phyloP scores from a whole-genome alignment of 2,113 vertebrate genomes.

The Leucoraja erinaceus region DNA sequence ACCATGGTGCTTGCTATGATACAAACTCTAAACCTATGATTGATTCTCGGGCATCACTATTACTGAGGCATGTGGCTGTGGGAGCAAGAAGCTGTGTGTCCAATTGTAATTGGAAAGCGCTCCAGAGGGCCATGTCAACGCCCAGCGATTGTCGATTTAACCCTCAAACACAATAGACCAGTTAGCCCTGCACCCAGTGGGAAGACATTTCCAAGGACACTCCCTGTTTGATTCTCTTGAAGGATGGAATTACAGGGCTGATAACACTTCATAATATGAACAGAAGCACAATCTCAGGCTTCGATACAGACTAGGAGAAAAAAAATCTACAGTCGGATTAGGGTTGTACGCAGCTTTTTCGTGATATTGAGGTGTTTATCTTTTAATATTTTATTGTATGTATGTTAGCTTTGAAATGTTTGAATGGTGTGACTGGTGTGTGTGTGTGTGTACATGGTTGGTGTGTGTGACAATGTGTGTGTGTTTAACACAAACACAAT shows the following conservation, averaged over 20 bases:
- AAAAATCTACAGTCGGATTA: neutral
- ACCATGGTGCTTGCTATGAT: neutral
- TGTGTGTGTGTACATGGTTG: too few species aligned
- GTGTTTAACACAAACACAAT: too few species aligned
- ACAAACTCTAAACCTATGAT: neutral
- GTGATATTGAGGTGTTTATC: too few species aligned
- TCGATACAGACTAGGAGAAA: neutral
- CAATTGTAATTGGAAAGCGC: slow-evolving; percentile 16
- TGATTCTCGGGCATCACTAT: neutral
- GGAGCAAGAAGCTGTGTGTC: neutral
- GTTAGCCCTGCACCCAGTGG: neutral
- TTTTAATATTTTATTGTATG: too few species aligned
- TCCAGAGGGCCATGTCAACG: neutral
- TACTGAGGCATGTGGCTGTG: neutral
- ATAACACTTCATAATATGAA: slow-evolving; percentile 4
- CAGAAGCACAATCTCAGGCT: neutral
- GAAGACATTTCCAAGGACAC: neutral
- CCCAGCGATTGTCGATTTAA: too few species aligned
- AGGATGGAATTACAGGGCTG: neutral
- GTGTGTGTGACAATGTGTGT: too few species aligned
- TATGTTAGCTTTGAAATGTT: too few species aligned
- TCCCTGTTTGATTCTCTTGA: slow-evolving; percentile 14
- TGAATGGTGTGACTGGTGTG: too few species aligned
- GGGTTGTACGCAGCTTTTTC: too few species aligned
- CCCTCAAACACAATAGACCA: neutral